Percentiles rank a stretch among this genome's conserved stretches.
Conservation (phyloP, 2,888 invertebrate genomes). For the Amblyjoppa proteus region DNA sequence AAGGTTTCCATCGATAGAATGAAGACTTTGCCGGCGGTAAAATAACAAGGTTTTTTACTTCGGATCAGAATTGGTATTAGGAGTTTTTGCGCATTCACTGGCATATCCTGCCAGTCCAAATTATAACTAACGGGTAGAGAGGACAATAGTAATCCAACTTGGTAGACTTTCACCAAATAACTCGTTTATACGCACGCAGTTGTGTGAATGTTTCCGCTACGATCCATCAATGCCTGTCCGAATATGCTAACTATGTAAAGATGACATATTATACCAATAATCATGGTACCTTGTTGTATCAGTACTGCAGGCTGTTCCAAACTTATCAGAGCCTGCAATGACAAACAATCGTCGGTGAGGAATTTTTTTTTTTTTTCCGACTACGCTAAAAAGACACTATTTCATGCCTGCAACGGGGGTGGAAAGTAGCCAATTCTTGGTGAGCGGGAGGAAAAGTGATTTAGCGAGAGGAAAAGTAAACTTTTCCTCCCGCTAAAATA, state of each 20-base stretch:
- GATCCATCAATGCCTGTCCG: conserved; percentile 31
- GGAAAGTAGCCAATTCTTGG: too few species aligned
- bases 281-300: neutral
- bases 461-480: too few species aligned
- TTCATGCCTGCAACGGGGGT: too few species aligned
- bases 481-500: too few species aligned
- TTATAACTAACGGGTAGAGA: conserved; percentile 24
- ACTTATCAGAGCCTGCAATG: conserved; percentile 1
- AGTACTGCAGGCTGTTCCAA: neutral
- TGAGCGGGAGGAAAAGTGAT: too few species aligned
- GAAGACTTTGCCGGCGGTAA: too few species aligned
- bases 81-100: conserved; percentile 23
- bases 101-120: conserved; percentile 35
- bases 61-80: neutral
- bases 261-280: neutral
- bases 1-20: too few species aligned
- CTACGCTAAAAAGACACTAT: too few species aligned
- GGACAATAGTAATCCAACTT: neutral
- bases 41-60: too few species aligned
- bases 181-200: neutral
- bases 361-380: neutral
- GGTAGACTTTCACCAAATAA: neutral
- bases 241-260: conserved; percentile 1
- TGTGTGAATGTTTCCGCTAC: neutral
- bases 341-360: neutral